These are phyloP conservation scores for Plebejus melissa DNA, from an alignment of 2,888 invertebrate genomes.

Conservation along the genomic window DNA sequence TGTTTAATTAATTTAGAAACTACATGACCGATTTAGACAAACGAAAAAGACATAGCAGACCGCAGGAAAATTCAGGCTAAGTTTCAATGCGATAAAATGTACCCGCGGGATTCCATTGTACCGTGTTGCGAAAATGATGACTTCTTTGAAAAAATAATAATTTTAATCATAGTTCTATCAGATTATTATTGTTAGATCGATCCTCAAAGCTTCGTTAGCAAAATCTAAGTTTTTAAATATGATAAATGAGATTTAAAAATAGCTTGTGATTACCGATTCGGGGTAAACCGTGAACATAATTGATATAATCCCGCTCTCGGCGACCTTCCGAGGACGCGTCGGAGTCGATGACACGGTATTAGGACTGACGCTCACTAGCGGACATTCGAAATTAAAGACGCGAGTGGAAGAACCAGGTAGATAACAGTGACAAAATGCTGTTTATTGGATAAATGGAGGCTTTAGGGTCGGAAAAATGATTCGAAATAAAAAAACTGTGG, in stretches of 20 bases:
- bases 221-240: not conserved
- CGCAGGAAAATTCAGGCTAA: too few species aligned
- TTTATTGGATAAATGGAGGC: too few species aligned
- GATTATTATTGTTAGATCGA: not conserved
- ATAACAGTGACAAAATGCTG: too few species aligned
- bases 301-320: conserved; percentile 42
- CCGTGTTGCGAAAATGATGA: not conserved
- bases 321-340: conserved; percentile 57
- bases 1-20: too few species aligned
- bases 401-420: too few species aligned
- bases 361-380: conserved; percentile 32
- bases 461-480: too few species aligned
- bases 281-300: not conserved
- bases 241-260: not conserved
- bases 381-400: not conserved
- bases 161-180: not conserved
- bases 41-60: too few species aligned
- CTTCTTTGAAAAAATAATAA: not conserved
- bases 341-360: conserved; percentile 52
- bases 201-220: not conserved
- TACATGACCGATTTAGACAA: too few species aligned
- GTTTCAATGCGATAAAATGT: too few species aligned
- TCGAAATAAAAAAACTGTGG: too few species aligned
- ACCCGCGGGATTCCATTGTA: too few species aligned
- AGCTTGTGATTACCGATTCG: not conserved